Percentiles rank a stretch among this genome's conserved stretches.
These are phyloP conservation scores for Encarsia formosa DNA, from an alignment of 2,888 invertebrate genomes.

Conservation along the genomic window DNA sequence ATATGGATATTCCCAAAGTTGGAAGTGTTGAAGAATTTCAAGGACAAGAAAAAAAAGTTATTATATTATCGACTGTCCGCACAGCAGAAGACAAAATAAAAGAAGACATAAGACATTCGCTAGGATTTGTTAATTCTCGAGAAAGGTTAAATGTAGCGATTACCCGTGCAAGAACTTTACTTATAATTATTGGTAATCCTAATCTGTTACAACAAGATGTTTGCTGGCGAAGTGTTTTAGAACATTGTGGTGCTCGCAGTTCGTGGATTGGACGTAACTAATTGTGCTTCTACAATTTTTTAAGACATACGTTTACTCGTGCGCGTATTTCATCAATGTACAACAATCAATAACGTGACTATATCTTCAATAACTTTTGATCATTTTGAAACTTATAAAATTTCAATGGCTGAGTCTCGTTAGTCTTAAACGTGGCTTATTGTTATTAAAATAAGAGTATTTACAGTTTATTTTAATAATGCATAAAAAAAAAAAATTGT, in stretches of 20 bases:
- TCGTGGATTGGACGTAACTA: slow-evolving; percentile 70
- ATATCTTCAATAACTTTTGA: too few relatives aligned
- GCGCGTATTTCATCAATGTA: too few relatives aligned
- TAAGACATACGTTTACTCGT: too few relatives aligned
- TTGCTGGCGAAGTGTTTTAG: slow-evolving; percentile 65
- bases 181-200: slow-evolving; percentile 83
- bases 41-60: slow-evolving; percentile 72
- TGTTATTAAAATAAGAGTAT: too few relatives aligned
- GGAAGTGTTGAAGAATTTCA: slow-evolving; percentile 85
- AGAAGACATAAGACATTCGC: slow-evolving; percentile 54
- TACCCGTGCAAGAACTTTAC: slow-evolving; percentile 75
- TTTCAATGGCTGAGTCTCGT: too few relatives aligned
- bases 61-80: slow-evolving; percentile 70
- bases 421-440: too few relatives aligned
- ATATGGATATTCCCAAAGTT: slow-evolving; percentile 61
- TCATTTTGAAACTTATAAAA: too few relatives aligned
- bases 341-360: too few relatives aligned
- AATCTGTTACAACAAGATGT: slow-evolving; percentile 63
- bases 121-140: slow-evolving; percentile 72
- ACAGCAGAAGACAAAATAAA: slow-evolving; percentile 51
- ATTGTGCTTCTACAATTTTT: too few relatives aligned
- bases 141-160: slow-evolving; percentile 86
- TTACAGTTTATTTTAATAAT: too few relatives aligned
- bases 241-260: slow-evolving; percentile 60
- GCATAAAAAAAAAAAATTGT: too few relatives aligned